Conservation (phyloP, 2,888 invertebrate species). For the Drosophila macrothrix region DNA sequence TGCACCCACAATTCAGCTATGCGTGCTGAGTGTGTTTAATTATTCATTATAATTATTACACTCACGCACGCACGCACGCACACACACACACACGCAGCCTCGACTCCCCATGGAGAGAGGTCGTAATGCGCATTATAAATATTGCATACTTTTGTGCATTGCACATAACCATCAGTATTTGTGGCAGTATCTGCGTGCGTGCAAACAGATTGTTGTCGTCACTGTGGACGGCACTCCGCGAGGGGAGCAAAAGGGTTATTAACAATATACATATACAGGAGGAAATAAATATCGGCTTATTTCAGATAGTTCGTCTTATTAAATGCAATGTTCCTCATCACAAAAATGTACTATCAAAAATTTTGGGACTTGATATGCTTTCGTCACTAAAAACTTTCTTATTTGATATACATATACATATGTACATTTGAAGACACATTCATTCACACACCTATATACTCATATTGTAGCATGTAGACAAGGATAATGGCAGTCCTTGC, state of each 20-base stretch:
- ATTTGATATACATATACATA: neutral
- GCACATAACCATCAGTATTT: neutral
- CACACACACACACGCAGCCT: neutral
- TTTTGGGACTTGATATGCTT: neutral
- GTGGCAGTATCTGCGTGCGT: conserved; percentile 9
- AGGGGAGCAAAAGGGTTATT: neutral
- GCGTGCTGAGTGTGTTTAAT: conserved; percentile 28
- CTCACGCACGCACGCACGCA: neutral
- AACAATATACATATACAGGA: neutral
- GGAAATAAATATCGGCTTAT: neutral
- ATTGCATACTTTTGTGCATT: conserved; percentile 10
- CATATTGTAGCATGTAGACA: neutral
- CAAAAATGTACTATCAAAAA: neutral
- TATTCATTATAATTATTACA: conserved; percentile 39
- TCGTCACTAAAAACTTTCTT: neutral
- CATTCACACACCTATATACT: neutral
- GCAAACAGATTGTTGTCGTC: neutral
- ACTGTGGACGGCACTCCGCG: neutral
- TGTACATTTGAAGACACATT: neutral
- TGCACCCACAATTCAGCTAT: conserved; percentile 22
- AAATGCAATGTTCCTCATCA: neutral
- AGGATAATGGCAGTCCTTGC: neutral
- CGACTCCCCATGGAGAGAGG: neutral
- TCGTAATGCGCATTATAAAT: conserved; percentile 1
- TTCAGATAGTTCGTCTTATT: neutral